Conservation (phyloP, 2,888 invertebrate genomes). For the Trachelus troglodyta region DNA sequence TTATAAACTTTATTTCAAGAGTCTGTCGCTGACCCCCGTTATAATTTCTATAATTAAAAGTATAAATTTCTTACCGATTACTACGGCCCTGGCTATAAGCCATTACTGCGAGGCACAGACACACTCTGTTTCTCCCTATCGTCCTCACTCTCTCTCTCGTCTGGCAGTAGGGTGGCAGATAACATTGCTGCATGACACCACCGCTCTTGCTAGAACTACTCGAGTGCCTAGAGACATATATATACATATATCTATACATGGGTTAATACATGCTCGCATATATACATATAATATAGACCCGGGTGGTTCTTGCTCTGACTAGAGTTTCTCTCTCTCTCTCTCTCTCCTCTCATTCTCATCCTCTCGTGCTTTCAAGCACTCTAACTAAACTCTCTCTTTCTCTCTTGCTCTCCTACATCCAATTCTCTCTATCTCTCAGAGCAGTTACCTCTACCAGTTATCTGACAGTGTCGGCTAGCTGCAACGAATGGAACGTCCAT, state of each 20-base stretch:
- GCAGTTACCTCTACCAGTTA: background rate
- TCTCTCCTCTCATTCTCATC: slow-evolving; percentile 6
- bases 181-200: slow-evolving; percentile 61
- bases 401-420: slow-evolving; percentile 7
- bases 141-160: slow-evolving; percentile 33
- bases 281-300: background rate
- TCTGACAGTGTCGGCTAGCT: slow-evolving; percentile 15
- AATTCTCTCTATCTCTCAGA: background rate
- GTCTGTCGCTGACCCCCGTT: background rate
- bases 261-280: background rate
- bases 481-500: slow-evolving; percentile 55
- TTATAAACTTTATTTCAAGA: background rate
- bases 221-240: slow-evolving; percentile 45
- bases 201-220: slow-evolving; percentile 57
- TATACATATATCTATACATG: slow-evolving; percentile 6
- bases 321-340: slow-evolving; percentile 17
- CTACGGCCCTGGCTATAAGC: slow-evolving; percentile 58
- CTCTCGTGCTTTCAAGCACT: background rate
- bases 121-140: slow-evolving; percentile 24
- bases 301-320: slow-evolving; percentile 15
- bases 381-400: slow-evolving; percentile 12
- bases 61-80: background rate
- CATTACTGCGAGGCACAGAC: slow-evolving; percentile 57
- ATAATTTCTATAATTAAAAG: background rate
- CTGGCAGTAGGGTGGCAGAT: slow-evolving; percentile 58